Conservation (phyloP, 2,888 invertebrate species). For the Thecophora atra region DNA sequence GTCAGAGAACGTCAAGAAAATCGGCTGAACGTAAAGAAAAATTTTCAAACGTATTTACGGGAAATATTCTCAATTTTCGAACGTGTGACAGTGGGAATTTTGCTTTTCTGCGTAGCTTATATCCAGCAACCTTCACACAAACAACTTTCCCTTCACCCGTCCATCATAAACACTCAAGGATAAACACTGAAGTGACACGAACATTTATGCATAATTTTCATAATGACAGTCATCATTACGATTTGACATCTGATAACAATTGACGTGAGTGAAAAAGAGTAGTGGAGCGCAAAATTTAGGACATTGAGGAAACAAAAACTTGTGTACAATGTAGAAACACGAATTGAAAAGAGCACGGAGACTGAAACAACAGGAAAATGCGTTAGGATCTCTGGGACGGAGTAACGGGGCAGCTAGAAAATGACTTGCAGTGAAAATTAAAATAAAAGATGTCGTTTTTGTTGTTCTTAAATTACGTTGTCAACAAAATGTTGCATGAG, state of each 20-base stretch:
- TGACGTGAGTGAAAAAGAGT: neutral
- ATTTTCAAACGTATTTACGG: slow-evolving; percentile 38
- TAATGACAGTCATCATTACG: slow-evolving; percentile 40
- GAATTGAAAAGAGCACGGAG: too few relatives aligned
- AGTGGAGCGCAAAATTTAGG: slow-evolving; percentile 9
- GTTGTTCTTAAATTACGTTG: neutral
- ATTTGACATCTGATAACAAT: slow-evolving; percentile 36
- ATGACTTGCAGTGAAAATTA: neutral
- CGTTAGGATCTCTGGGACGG: too few relatives aligned
- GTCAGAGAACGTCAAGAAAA: too few relatives aligned
- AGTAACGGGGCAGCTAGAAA: too few relatives aligned
- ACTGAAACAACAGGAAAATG: too few relatives aligned
- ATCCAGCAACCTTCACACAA: neutral
- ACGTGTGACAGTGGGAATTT: slow-evolving; percentile 13
- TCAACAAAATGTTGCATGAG: slow-evolving; percentile 5
- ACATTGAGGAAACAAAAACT: neutral
- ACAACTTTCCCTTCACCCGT: neutral
- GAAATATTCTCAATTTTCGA: slow-evolving; percentile 40
- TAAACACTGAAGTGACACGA: neutral
- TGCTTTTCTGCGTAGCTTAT: neutral
- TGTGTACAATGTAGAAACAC: neutral
- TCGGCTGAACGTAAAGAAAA: neutral
- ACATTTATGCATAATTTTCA: slow-evolving; percentile 33
- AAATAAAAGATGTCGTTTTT: neutral
- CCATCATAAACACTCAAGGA: neutral